phyloP scores from a whole-genome alignment of 2,113 vertebrate genomes.

The Passerina amoena region DNA sequence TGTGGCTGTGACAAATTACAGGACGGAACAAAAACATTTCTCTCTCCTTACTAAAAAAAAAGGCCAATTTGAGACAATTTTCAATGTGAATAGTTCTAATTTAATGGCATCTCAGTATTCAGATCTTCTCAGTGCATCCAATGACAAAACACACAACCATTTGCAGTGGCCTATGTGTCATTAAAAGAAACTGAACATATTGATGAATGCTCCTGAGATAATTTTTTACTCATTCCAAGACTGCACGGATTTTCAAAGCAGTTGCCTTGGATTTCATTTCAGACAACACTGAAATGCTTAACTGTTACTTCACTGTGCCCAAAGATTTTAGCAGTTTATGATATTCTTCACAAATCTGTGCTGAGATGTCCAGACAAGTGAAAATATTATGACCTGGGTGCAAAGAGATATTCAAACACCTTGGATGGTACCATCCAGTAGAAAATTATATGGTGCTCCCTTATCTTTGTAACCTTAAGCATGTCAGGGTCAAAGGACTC shows the following conservation, averaged over 20 bases:
- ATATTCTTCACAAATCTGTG: not conserved
- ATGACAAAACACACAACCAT: not conserved
- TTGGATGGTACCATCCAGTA: not conserved
- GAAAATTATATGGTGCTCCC: not conserved
- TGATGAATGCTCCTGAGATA: not conserved
- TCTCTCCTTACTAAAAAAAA: constrained; percentile 12
- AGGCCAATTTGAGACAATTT: constrained; percentile 23
- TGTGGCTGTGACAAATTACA: constrained; percentile 53
- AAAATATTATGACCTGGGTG: not conserved
- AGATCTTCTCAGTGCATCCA: not conserved
- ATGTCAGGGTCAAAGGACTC: not conserved
- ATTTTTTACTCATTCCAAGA: not conserved
- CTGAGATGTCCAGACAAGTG: not conserved
- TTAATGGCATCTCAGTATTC: constrained; percentile 12
- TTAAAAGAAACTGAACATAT: constrained; percentile 8
- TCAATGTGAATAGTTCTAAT: not conserved
- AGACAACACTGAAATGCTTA: not conserved
- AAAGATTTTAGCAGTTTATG: not conserved
- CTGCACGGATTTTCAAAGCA: not conserved
- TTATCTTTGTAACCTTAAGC: not conserved
- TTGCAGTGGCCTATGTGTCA: not conserved
- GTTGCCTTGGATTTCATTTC: not conserved
- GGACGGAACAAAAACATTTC: constrained; percentile 29
- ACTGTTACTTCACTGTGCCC: not conserved
- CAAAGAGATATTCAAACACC: not conserved